These are phyloP conservation scores for Haemorhous mexicanus DNA, from an alignment of 2,113 vertebrate species.

Conservation along the genomic window DNA sequence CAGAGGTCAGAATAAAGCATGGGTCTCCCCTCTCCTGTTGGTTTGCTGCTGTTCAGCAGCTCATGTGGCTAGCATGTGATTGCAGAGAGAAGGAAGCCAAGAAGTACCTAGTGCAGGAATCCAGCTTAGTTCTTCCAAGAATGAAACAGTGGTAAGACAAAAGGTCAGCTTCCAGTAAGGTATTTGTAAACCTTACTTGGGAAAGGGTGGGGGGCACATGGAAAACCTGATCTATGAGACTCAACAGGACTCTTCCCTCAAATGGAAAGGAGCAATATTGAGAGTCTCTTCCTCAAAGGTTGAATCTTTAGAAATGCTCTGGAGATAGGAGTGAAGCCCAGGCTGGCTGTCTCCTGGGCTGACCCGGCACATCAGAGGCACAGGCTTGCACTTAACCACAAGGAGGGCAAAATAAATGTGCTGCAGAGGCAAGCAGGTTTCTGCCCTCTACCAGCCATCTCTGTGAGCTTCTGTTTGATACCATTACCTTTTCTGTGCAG, in stretches of 20 bases:
- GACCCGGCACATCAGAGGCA: background rate
- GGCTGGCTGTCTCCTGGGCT: background rate
- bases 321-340: background rate
- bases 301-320: background rate
- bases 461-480: background rate
- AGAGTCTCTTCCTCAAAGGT: background rate
- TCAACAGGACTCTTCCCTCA: background rate
- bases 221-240: background rate
- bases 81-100: background rate
- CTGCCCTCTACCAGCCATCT: fast-evolving
- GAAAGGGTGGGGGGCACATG: background rate
- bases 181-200: background rate
- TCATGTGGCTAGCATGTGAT: background rate
- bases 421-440: background rate
- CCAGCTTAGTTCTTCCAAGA: background rate
- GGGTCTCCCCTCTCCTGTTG: background rate
- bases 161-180: background rate
- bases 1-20: background rate
- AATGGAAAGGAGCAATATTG: background rate
- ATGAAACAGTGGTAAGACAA: background rate
- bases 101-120: background rate
- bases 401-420: background rate
- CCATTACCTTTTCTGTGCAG: background rate
- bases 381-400: background rate
- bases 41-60: background rate